Percentiles rank a stretch among this genome's conserved stretches.
phyloP scores from a whole-genome alignment of 2,113 vertebrate species.

The Chionis minor region DNA sequence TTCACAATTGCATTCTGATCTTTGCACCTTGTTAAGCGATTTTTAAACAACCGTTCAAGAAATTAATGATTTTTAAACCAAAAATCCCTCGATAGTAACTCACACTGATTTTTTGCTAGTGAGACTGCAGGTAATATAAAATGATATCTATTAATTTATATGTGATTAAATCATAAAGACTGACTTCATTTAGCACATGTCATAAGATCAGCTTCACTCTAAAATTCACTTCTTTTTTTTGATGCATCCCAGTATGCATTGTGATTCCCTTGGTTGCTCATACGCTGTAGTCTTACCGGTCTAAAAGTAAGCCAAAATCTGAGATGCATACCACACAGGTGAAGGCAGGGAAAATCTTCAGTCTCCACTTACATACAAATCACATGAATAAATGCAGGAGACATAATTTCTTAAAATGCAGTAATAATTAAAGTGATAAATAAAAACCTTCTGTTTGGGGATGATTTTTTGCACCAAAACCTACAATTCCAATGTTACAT shows the following conservation, averaged over 20 bases:
- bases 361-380: neutral
- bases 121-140: neutral
- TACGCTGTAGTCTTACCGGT: neutral
- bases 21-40: neutral
- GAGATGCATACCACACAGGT: neutral
- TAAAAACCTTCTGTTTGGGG: neutral
- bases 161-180: neutral
- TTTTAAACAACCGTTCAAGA: neutral
- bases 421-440: constrained; percentile 27
- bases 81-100: neutral
- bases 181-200: neutral
- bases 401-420: neutral
- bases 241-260: neutral
- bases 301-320: neutral
- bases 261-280: neutral
- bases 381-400: neutral
- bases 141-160: neutral
- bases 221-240: neutral
- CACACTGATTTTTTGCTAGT: neutral
- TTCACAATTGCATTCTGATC: neutral
- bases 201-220: fast-evolving
- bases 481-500: neutral
- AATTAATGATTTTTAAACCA: neutral
- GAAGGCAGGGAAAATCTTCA: neutral
- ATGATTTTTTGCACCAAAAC: neutral